Base-by-base conservation (phyloP, 2,797 vertebrate genomes). In the Mormyrops attenuatus region DNA sequence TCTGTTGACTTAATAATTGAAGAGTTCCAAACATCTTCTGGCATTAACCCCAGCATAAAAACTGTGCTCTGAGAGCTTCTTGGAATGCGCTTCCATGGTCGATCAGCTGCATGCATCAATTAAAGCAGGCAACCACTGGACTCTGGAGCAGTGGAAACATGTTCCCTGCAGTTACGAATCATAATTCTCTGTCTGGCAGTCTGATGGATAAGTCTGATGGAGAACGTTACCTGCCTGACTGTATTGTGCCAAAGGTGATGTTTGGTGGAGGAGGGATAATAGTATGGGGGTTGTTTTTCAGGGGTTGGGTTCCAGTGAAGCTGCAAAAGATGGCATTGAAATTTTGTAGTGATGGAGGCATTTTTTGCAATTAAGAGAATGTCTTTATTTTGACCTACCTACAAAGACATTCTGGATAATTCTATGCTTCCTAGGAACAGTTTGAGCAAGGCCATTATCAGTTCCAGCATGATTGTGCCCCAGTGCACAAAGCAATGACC, bases 291-390 rank as follows among this genome's bases (percentile, higher is more conserved):
- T 57, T 57, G 20, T 57, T 57, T 57, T 57, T 57, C 55, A 57
- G 5, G 20, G 55, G 55, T 57, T 57, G 55, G 20, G 55, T 57
- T 57, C 20, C 55, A 57, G 55, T n/a, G 55, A 57, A 57, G 55
- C 20, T 20, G 89, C 0, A 94, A 94, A 90, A 93, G 2, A 55
- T 49, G 94, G 93, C 44, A 11, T 82, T 4, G 69, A 44, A 7
- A 38, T 49, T 69, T 49, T 41, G 8, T 8, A 69, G 38, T 20
- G 13, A 0, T 47, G 22, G 5, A 8, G 34, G 53, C 15, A 8
- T 60, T 41, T 60, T 60, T 57, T 87, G 8, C 0, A 57, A 87
- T 87, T 52, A 52, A 52, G 26, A 26, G 11, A 44, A 49, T 34
- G 84, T 85, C 20, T 85, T 26, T 30, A 47, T 52, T 22, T 85